A percentile compares a stretch with the other conserved stretches of the same genome.
These are phyloP conservation scores for Clusia tigrina DNA, from an alignment of 2,888 invertebrate species.

Conservation along the genomic window DNA sequence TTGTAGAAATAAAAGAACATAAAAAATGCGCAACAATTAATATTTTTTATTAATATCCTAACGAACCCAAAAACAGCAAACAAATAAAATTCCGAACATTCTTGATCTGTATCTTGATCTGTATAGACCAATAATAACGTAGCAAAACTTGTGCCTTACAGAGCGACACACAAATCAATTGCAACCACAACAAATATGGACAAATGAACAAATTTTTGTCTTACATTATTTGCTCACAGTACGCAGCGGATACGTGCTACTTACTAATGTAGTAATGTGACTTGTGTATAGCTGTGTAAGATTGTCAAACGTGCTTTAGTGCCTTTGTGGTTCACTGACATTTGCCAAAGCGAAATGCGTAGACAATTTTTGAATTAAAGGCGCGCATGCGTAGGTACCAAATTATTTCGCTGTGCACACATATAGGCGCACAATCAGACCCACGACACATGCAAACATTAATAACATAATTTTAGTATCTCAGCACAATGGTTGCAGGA, in stretches of 20 bases:
- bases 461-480: neutral
- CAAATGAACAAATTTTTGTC: no score
- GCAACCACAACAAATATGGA: no score
- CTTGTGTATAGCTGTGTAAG: neutral
- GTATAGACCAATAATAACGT: neutral
- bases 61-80: neutral
- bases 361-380: conserved; percentile 34
- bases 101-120: neutral
- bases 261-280: neutral
- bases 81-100: neutral
- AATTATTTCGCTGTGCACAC: conserved; percentile 18
- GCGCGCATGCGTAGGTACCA: conserved; percentile 52
- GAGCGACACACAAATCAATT: neutral
- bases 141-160: neutral
- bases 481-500: neutral
- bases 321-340: conserved; percentile 34
- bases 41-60: no score
- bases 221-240: no score
- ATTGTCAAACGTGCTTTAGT: conserved; percentile 5
- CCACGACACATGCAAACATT: neutral
- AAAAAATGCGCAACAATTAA: no score
- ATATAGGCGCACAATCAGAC: neutral
- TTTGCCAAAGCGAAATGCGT: conserved; percentile 18
- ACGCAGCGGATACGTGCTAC: conserved; percentile 13
- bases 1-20: no score